Evolutionary conservation across 1,140 invertebrate species (phyloP).

Genomic region (Idris sp.): DNA sequence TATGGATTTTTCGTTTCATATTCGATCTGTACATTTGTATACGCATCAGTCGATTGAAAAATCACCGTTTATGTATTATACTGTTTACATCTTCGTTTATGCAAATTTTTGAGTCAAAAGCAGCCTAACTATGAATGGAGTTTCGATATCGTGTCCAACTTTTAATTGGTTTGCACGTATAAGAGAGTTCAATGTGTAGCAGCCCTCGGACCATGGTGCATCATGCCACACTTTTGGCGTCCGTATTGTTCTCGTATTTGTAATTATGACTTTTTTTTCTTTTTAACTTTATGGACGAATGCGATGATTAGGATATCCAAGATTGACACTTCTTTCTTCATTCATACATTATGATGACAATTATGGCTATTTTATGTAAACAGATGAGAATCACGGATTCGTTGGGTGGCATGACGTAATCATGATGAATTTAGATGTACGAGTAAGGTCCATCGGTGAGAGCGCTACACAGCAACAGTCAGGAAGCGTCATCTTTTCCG

Average conservation of each 20-base stretch:
- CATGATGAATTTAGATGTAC: constrained; percentile 80
- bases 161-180: constrained; percentile 33
- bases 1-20: constrained; percentile 31
- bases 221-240: constrained; percentile 65
- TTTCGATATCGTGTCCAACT: constrained; percentile 48
- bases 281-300: constrained; percentile 29
- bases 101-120: constrained; percentile 20
- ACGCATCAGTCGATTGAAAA: constrained; percentile 47
- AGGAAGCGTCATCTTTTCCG: constrained; percentile 94
- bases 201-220: constrained; percentile 71
- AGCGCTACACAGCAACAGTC: constrained; percentile 99
- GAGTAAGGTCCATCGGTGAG: constrained; percentile 94
- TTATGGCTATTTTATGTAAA: constrained; percentile 25
- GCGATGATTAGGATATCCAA: constrained; percentile 32
- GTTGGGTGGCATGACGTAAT: constrained; percentile 70
- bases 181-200: constrained; percentile 70
- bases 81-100: constrained; percentile 23
- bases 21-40: constrained; percentile 46
- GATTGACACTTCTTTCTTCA: constrained; percentile 16
- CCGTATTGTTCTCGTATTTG: constrained; percentile 45
- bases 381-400: constrained; percentile 55
- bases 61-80: constrained; percentile 24
- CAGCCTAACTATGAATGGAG: constrained; percentile 37
- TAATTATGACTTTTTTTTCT: constrained; percentile 18
- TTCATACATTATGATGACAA: constrained; percentile 8